Conservation (phyloP, 2,113 vertebrate species). For the Gadus macrocephalus region DNA sequence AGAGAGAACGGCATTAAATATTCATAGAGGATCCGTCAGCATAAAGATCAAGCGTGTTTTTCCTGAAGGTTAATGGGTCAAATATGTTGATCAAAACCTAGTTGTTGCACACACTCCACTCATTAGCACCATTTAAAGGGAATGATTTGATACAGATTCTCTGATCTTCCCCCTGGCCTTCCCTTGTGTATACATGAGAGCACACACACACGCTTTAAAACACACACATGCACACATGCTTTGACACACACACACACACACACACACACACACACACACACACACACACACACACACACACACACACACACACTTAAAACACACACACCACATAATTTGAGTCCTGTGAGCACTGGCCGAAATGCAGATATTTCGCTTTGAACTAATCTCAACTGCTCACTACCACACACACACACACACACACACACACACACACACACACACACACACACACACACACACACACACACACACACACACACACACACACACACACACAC, state of each 20-base stretch:
- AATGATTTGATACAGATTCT: conserved; percentile 63
- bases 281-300: conserved; percentile 1
- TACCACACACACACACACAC: not conserved
- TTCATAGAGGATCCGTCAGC: conserved; percentile 42
- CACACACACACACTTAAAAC: conserved; percentile 8
- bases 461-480: no score
- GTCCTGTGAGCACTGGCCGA: conserved; percentile 29
- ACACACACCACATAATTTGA: no score
- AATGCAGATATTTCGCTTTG: conserved; percentile 63
- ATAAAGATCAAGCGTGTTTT: conserved; percentile 47
- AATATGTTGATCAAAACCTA: conserved; percentile 58
- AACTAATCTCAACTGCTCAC: conserved; percentile 39
- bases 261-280: conserved; percentile 9
- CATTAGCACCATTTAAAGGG: conserved; percentile 66
- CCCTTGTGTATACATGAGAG: conserved; percentile 53
- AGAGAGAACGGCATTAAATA: conserved; percentile 34
- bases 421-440: not conserved
- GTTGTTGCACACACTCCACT: conserved; percentile 59
- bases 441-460: not conserved
- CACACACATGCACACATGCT: conserved; percentile 9
- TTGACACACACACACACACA: not conserved
- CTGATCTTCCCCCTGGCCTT: conserved; percentile 61
- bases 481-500: not conserved
- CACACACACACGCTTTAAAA: conserved; percentile 8
- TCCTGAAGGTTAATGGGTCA: conserved; percentile 70